Evolutionary conservation across 2,888 invertebrate genomes (phyloP).

Genomic region (Drosophila buzzatii): DNA sequence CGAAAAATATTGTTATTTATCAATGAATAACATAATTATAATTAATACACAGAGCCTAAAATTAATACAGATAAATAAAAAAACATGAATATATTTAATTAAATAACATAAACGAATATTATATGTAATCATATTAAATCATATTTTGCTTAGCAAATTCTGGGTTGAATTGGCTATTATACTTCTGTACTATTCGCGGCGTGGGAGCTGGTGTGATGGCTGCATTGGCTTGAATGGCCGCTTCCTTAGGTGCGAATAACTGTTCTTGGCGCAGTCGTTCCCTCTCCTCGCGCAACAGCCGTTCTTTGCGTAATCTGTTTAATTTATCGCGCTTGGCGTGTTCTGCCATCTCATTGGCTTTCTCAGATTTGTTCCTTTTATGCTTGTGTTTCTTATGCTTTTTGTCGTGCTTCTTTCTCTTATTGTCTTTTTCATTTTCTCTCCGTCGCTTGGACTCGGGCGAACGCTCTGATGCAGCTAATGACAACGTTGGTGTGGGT

Average conservation of each 20-base stretch:
- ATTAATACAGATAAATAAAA: background rate
- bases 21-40: background rate
- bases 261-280: conserved; percentile 91
- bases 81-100: background rate
- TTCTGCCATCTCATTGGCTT: conserved; percentile 14
- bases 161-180: conserved; percentile 99
- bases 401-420: conserved; percentile 45
- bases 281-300: conserved; percentile 92
- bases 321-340: conserved; percentile 80
- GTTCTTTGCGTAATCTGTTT: conserved; percentile 72
- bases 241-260: conserved; percentile 89
- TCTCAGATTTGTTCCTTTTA: conserved; percentile 47
- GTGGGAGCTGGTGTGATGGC: conserved; percentile 52
- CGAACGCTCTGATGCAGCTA: background rate
- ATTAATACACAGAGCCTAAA: background rate
- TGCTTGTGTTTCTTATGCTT: conserved; percentile 63
- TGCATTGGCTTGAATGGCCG: conserved; percentile 32
- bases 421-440: conserved; percentile 20
- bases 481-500: background rate
- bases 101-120: background rate
- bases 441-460: conserved; percentile 7
- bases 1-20: background rate
- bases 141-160: conserved; percentile 93
- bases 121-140: conserved; percentile 44
- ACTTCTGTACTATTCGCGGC: conserved; percentile 89